Evolutionary conservation across 2,113 vertebrate species (phyloP).

Genomic region (Rhynchopsitta pachyrhyncha): DNA sequence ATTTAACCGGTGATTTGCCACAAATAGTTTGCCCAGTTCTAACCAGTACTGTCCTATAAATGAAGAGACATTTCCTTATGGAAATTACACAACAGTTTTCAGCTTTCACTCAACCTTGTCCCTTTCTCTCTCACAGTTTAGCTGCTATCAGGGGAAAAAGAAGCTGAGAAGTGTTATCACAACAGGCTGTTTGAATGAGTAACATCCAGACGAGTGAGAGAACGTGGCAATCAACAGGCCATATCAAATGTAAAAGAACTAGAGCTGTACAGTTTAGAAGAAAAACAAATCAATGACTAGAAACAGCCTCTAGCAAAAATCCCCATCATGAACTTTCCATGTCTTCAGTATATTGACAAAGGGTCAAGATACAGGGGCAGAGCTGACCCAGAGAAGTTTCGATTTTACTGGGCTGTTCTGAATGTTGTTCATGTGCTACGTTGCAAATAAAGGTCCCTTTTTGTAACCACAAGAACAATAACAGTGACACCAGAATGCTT

Average conservation of each 20-base stretch:
- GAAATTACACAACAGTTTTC: background rate
- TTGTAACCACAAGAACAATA: constrained; percentile 27
- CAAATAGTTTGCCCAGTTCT: background rate
- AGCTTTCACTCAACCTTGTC: background rate
- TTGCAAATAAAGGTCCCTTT: constrained; percentile 51
- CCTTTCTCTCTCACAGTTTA: background rate
- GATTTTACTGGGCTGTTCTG: background rate
- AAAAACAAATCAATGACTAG: background rate
- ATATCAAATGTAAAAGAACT: background rate
- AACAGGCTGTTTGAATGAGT: background rate
- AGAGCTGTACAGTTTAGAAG: background rate
- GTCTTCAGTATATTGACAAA: constrained; percentile 23
- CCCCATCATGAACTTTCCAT: background rate
- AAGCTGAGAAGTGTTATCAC: background rate
- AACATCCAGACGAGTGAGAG: background rate
- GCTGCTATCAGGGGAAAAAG: background rate
- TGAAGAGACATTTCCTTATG: background rate
- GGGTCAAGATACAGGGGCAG: background rate
- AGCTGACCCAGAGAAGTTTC: background rate
- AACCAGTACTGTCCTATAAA: background rate
- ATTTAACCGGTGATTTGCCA: background rate
- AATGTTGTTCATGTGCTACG: background rate
- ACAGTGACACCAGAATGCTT: background rate
- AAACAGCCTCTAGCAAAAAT: background rate
- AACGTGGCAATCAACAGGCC: background rate